A percentile compares a stretch with the other conserved stretches of the same genome.
Evolutionary conservation across 23 tunicate species (phyloP).

Genomic region (Clavelina lepadiformis): DNA sequence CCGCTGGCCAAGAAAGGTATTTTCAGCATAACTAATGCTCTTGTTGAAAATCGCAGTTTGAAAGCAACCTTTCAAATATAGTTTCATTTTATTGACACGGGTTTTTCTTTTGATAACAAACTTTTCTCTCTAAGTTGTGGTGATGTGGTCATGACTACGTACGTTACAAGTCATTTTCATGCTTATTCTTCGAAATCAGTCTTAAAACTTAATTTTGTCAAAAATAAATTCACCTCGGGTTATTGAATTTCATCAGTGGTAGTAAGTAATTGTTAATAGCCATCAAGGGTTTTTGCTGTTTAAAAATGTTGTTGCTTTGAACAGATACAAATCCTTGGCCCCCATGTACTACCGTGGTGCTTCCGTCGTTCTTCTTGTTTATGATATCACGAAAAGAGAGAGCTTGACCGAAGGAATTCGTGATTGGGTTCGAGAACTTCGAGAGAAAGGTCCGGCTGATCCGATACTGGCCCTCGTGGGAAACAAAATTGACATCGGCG

Average conservation of each 20-base stretch:
- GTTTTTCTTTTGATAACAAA: too few relatives aligned
- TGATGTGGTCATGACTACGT: too few relatives aligned
- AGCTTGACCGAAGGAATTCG: neutral
- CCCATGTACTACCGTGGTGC: constrained; percentile 49
- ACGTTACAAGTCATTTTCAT: neutral
- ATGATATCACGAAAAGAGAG: constrained; percentile 22
- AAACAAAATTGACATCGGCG: constrained; percentile 31
- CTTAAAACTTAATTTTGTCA: neutral
- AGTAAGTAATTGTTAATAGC: too few relatives aligned
- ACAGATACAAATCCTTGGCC: constrained; percentile 38
- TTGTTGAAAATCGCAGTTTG: too few relatives aligned
- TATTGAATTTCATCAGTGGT: too few relatives aligned
- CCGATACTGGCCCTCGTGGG: constrained; percentile 20
- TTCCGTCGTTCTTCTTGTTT: constrained; percentile 31
- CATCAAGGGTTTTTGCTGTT: too few relatives aligned
- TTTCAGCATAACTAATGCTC: too few relatives aligned
- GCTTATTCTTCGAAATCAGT: neutral
- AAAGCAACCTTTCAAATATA: too few relatives aligned
- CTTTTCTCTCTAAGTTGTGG: too few relatives aligned
- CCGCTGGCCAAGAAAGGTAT: constrained; percentile 56
- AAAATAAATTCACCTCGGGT: too few relatives aligned
- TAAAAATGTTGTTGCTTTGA: too few relatives aligned
- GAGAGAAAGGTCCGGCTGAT: constrained; percentile 16
- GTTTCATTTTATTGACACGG: too few relatives aligned
- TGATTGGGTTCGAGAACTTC: constrained; percentile 31